These are phyloP conservation scores for Pediacus dermestoides DNA, from an alignment of 2,888 invertebrate species.

Conservation along the genomic window DNA sequence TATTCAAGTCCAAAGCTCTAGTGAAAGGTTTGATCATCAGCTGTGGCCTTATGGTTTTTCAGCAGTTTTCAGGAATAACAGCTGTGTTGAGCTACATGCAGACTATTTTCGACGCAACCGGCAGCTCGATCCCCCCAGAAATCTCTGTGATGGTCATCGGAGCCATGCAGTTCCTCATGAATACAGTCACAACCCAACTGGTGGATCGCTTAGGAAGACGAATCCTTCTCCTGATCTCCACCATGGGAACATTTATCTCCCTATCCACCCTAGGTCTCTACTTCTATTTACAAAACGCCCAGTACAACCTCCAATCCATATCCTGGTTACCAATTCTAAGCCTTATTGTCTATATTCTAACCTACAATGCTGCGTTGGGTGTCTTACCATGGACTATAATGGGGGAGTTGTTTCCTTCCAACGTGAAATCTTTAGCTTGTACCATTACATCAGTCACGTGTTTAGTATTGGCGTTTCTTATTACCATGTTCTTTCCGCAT, in stretches of 20 bases:
- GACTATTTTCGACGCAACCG: slow-evolving; percentile 57
- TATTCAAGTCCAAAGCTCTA: slow-evolving; percentile 17
- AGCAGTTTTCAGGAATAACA: slow-evolving; percentile 60
- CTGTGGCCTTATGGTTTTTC: slow-evolving; percentile 35
- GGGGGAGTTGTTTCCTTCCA: slow-evolving; percentile 75
- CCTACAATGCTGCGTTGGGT: slow-evolving; percentile 68
- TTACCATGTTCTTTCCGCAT: slow-evolving; percentile 27
- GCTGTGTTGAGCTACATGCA: slow-evolving; percentile 74
- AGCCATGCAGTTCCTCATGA: slow-evolving; percentile 67
- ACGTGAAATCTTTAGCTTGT: slow-evolving; percentile 65
- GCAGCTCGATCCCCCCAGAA: slow-evolving; percentile 51
- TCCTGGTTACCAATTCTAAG: slow-evolving; percentile 68
- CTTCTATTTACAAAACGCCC: slow-evolving; percentile 61
- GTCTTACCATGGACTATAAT: slow-evolving; percentile 77
- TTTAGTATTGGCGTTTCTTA: slow-evolving; percentile 21
- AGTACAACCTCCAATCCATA: slow-evolving; percentile 42
- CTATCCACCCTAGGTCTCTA: slow-evolving; percentile 69
- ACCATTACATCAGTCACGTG: slow-evolving; percentile 19
- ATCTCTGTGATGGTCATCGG: slow-evolving; percentile 73
- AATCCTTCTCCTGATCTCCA: slow-evolving; percentile 65
- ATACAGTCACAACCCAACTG: slow-evolving; percentile 65
- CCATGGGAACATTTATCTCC: slow-evolving; percentile 61
- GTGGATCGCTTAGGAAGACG: slow-evolving; percentile 74
- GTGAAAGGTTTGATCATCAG: slow-evolving; percentile 43
- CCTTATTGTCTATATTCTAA: slow-evolving; percentile 65